Evolutionary conservation across 2,888 invertebrate species (phyloP), one percentile per base, ranked within the genome.

Genomic region (Chaitophorus viminalis): DNA sequence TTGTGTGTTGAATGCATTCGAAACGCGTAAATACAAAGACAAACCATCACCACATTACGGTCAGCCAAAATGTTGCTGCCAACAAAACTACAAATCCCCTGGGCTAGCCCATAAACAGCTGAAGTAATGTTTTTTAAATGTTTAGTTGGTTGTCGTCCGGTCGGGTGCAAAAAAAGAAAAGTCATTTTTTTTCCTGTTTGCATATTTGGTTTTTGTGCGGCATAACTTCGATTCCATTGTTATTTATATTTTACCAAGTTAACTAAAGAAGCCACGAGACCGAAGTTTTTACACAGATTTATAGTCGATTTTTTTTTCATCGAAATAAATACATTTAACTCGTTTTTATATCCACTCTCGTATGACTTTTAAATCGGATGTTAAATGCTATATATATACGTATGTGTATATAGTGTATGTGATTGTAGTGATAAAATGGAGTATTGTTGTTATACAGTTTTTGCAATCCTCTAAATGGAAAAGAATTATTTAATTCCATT

Each of bases 41-140:
- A 84, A 84, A 76, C 75, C 83, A 60, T 29, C 54, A 65, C 31
- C 84, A 18, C 84, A 68, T 86, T 86, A 72, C 78, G 78, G 86
- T 79, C 77, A 60, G 72, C 78, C 86, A 25, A 86, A 86, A 86
- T 72, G n/a, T 79, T 18, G 86, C 36, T 85, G 86, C 78, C 86
- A 86, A 86, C 77, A 86, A 78, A 86, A 78, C 46, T 68, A 52
- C 72, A 60, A 79, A 86, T 79, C 86, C 68, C 84, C 76, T 21
- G 84, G 65, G 76, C 46, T 33, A 29, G 78, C 33, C 86, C 78
- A 39, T 72, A 78, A 86, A 86, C 78, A 60, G 72, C 78, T 46
- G 78, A 72, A 86, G 78, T 86, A 79, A 79, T 79, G 86, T 86
- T 86, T 78, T 86, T 86, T 79, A 86, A 86, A 86, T 79, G 86